Evolutionary conservation across 2,113 vertebrate species (phyloP), one percentile per base, ranked within the genome.

Genomic region (Myrmecobius fasciatus): DNA sequence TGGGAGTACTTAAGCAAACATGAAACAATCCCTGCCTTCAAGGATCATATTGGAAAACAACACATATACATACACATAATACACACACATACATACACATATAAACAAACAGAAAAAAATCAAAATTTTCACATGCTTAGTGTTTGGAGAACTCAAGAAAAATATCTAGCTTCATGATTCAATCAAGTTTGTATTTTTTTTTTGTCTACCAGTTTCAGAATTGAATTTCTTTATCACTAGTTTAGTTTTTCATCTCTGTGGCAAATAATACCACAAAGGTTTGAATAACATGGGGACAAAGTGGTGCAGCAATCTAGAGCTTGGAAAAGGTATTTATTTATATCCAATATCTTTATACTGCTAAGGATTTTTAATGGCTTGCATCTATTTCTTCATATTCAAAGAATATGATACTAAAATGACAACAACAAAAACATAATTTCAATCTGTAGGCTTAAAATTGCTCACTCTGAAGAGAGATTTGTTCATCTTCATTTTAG

Each of bases 401-500:
- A 83, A 43, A 83, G 17, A 6, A 83, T 22, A 22, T 43, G n/a
- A 83, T 8, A 8, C 17, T 43, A 83, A 90, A 43, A 47, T 75
- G 52, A 0, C 92, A 93, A 49, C 49, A 49, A 49, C 4, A 49
- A 49, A 5, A 49, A 49, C 49, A 49, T 49, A 60, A 24, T 92
- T 95, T 93, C 91, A 89, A 92, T 52, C 9, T 91, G 51, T 92
- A 90, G n/a, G 25, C 52, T 53, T 28, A 91, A 92, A 36, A 24
- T 12, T 93, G 56, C 47, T 94, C 53, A 91, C 28, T 75, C 90
- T 49, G 53, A 47, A 92, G 88, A 91, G 49, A 92, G 25, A 92
- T 83, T 93, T 92, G 7, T 91, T 95, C 25, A 51, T 94, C 90
- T 94, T 52, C 89, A 92, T 96, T 96, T 95, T 94, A 20, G 89